Evolutionary conservation across 2,797 vertebrate species (phyloP), one percentile per base, ranked within the genome.

Genomic region (Botia kubotai): DNA sequence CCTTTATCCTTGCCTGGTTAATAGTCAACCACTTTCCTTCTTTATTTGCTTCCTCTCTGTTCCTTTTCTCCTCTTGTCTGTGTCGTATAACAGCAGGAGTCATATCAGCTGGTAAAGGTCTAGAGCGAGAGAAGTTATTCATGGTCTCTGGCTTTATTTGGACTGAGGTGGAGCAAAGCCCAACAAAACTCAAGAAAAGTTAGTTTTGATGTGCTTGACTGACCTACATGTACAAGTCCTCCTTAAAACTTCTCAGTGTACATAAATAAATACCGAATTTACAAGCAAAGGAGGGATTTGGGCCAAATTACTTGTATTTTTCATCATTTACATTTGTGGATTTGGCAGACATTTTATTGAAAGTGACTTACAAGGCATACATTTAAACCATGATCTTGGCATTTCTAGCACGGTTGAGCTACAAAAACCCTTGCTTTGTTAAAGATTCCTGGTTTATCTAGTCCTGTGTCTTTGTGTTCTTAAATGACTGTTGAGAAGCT

Each of bases 1-100:
- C 90, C 87, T 90, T 82, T 91, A 92, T 92, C 92, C 92, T 92
- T 89, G 88, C 89, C 89, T 79, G 89, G 92, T 95, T 95, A 95
- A 95, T 95, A 82, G 94, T 93, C 92, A 93, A 91, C 94, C 89
- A 88, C 68, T 88, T 86, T 87, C 86, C 90, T 87, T 86, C 89
- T 89, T 93, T 91, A 88, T 93, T 91, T 88, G 89, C 88, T 88
- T 87, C 62, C 70, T 82, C 57, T 55, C 57, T 60, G 43, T 80
- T 50, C 75, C 17, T 77, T 57, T 69, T 72, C 55, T 80, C 70
- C 82, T 63, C 79, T 71, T 73, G 68, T 50, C 78, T 80, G 76
- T 74, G 80, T 90, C 89, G 86, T 87, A 83, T 86, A 85, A 86
- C 87, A 60, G 67, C 84, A 75, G 82, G 81, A 83, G 76, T 80